phyloP scores from a whole-genome alignment of 2,113 vertebrate species.

The Pipa parva region DNA sequence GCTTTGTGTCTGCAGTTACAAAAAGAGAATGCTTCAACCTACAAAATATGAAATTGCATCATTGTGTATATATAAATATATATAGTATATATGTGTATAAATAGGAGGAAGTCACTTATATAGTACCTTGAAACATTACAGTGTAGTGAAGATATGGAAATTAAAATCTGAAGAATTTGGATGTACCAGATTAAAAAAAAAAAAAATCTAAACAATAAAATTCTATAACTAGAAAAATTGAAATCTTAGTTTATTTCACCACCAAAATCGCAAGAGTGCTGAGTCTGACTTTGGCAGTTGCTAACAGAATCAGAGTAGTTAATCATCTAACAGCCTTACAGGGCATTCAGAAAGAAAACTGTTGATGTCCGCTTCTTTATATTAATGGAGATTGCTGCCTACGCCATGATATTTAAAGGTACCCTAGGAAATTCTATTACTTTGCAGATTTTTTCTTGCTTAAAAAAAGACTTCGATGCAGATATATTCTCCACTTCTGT shows the following conservation, averaged over 20 bases:
- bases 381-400: conserved; percentile 75
- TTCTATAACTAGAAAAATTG: no score
- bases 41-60: no score
- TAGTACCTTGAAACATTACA: no score
- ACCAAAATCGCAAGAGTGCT: background rate
- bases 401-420: conserved; percentile 79
- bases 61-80: no score
- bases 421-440: conserved; percentile 56
- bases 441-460: conserved; percentile 42
- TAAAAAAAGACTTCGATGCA: conserved; percentile 68
- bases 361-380: conserved; percentile 77
- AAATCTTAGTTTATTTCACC: no score
- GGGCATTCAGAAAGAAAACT: conserved; percentile 78
- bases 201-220: no score
- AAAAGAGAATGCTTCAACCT: background rate
- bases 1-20: background rate
- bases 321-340: conserved; percentile 82
- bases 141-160: no score
- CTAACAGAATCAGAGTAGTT: conserved; percentile 59
- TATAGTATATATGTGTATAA: no score
- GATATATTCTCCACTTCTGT: background rate
- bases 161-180: no score
- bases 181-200: no score
- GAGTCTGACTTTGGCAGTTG: background rate
- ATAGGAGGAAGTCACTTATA: no score